Evolutionary conservation across 2,888 invertebrate species (phyloP), one percentile per base, ranked within the genome.

Genomic region (Drosophila affinis): DNA sequence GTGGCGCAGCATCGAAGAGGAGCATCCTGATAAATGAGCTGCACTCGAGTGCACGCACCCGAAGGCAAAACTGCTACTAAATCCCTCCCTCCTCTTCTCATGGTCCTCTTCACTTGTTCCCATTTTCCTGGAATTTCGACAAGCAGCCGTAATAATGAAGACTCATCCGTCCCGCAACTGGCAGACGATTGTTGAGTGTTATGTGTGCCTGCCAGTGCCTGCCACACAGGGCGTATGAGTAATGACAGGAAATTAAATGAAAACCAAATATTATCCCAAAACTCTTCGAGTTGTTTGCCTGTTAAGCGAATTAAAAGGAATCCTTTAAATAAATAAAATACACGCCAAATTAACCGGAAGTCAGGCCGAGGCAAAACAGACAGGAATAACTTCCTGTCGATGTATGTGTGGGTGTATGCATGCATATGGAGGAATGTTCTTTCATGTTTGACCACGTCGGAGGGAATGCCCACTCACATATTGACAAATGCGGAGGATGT

Each of bases 401-500:
- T 21, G 21, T 21, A 21, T 21, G 21, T 21, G 3, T 3, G 0
- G 3, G 3, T 21, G 21, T 21, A 21, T 21, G 2, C 3, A 21
- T 21, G 2, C 3, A 69, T 56, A 67, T 69, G 56, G 27, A 39
- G 45, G 17, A 48, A 51, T 34, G 62, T 52, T 47, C 4, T 10
- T 21, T 29, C 4, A 21, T 72, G 67, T 81, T 72, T 79, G 67
- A 62, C 49, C 82, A 88, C 75, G 88, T 88, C 64, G 53, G 53
- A 57, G 58, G 65, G 65, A 83, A 39, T 65, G 51, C 81, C 70
- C 76, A 61, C 70, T 53, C 17, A 68, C 70, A 72, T 65, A 81
- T 68, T 70, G 69, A 60, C 71, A 61, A 32, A 72, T 45, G 60
- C 44, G 58, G 64, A 7, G 44, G 70, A 81, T 61, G 77, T 54